Percentiles rank a stretch among this genome's conserved stretches.
Conservation (phyloP, 2,113 vertebrate genomes). For the Entelurus aequoreus region DNA sequence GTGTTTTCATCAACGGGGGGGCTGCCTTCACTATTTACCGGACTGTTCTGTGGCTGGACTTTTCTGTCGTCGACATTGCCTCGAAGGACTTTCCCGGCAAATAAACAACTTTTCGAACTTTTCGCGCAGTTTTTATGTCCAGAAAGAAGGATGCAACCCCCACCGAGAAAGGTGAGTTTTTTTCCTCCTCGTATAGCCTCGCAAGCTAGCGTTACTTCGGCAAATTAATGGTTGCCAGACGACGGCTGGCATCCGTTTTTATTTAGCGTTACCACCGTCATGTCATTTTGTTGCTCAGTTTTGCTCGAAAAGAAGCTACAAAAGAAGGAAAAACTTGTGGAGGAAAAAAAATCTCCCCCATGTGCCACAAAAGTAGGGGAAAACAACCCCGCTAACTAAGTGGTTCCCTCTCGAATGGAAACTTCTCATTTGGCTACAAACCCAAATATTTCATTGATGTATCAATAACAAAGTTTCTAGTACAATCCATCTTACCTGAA, state of each 20-base stretch:
- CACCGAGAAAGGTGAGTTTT: conserved; percentile 87
- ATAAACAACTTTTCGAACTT: conserved; percentile 32
- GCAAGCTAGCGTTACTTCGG: conserved; percentile 52
- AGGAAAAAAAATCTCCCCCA: conserved; percentile 4
- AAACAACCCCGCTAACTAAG: conserved; percentile 19
- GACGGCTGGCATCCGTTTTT: background rate
- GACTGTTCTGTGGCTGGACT: conserved; percentile 17
- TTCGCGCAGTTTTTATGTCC: conserved; percentile 51
- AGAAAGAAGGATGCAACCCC: conserved; percentile 84
- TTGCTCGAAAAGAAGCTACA: background rate
- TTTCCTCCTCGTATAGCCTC: conserved; percentile 34
- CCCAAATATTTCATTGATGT: background rate
- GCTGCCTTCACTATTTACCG: conserved; percentile 45
- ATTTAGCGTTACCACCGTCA: background rate
- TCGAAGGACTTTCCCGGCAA: conserved; percentile 14
- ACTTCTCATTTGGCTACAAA: background rate
- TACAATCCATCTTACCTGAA: background rate
- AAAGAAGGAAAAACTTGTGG: conserved; percentile 10
- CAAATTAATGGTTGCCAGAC: conserved; percentile 50
- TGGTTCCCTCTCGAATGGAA: conserved; percentile 13
- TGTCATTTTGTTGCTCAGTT: background rate
- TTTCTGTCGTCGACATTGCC: background rate
- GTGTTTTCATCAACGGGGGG: conserved; percentile 54
- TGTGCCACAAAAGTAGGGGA: conserved; percentile 29
- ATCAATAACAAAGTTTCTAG: background rate